These are phyloP conservation scores for Hyles euphorbiae DNA, from an alignment of 1,140 invertebrate genomes.

Conservation along the genomic window DNA sequence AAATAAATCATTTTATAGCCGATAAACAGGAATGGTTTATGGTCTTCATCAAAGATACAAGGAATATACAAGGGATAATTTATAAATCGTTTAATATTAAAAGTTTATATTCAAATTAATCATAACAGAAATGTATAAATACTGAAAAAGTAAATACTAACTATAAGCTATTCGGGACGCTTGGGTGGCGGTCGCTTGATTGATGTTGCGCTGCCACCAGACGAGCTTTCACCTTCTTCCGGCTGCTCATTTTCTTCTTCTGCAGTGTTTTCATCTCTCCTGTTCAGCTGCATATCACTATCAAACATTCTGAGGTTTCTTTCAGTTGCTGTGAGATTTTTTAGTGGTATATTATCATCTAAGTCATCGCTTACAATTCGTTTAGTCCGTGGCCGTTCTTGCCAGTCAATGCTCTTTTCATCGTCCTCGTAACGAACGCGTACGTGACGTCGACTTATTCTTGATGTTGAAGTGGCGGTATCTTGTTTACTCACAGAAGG, in stretches of 20 bases:
- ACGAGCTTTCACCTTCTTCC: background rate
- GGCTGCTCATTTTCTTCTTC: constrained; percentile 2
- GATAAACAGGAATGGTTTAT: background rate
- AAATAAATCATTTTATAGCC: constrained; percentile 3
- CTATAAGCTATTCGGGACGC: background rate
- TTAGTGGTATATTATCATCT: background rate
- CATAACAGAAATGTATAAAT: background rate
- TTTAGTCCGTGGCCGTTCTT: background rate
- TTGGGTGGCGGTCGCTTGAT: background rate
- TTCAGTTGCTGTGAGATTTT: background rate
- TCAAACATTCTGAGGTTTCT: background rate
- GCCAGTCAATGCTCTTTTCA: background rate
- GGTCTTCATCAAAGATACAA: no score
- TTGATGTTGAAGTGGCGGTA: background rate
- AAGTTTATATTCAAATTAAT: background rate
- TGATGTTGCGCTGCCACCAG: background rate
- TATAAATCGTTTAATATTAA: background rate
- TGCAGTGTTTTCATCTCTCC: background rate
- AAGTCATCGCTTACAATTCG: background rate
- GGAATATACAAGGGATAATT: background rate
- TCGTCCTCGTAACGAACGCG: constrained; percentile 24
- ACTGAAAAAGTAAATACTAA: no score
- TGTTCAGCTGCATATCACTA: background rate
- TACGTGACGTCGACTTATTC: constrained; percentile 7
- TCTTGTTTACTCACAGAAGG: background rate